Evolutionary conservation across 2,113 vertebrate genomes (phyloP).

Genomic region (Prolemur simus): DNA sequence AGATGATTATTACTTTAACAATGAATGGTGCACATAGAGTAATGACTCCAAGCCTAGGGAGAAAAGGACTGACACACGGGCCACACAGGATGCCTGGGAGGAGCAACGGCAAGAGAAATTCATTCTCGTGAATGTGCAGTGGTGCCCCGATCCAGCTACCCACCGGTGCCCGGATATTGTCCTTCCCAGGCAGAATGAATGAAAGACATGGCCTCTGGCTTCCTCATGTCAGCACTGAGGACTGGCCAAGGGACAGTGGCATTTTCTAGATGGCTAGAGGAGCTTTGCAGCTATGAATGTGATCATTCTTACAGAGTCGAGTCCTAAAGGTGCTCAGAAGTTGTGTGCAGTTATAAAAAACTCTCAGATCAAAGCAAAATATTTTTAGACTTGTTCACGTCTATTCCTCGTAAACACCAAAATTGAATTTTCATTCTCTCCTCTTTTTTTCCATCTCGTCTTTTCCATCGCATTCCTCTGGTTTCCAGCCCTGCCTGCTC

Average conservation of each 20-base stretch:
- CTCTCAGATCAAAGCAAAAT: not conserved
- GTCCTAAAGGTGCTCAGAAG: not conserved
- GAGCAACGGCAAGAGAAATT: not conserved
- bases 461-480: not conserved
- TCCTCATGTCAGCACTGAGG: too few relatives aligned
- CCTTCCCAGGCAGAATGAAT: not conserved
- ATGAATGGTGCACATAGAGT: not conserved
- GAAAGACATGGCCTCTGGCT: not conserved
- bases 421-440: not conserved
- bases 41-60: not conserved
- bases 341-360: too few relatives aligned
- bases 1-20: not conserved
- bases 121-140: accelerated
- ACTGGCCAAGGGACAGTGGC: not conserved
- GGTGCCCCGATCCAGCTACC: not conserved
- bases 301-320: accelerated
- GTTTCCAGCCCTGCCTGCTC: not conserved
- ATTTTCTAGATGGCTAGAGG: not conserved
- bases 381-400: not conserved
- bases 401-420: not conserved
- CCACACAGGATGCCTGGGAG: not conserved
- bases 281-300: not conserved
- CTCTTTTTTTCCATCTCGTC: not conserved
- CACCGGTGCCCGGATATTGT: accelerated
- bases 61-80: too few relatives aligned